These are phyloP conservation scores for Poecilia latipinna DNA, from an alignment of 2,113 vertebrate species.

Conservation along the genomic window DNA sequence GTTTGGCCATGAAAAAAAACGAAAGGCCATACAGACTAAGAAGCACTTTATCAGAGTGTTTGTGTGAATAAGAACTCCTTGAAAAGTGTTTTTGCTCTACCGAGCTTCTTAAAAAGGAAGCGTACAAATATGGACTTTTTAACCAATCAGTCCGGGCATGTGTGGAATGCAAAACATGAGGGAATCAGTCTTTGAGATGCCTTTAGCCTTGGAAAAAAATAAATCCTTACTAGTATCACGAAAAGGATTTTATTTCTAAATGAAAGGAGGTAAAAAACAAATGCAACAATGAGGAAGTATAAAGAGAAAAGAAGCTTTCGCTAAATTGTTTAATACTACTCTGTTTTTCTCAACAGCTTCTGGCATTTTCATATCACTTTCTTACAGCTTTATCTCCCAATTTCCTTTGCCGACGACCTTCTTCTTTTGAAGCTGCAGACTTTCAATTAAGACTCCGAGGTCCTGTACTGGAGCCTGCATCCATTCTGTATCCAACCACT, in stretches of 20 bases:
- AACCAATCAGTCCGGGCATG: background rate
- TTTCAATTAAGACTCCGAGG: too few relatives aligned
- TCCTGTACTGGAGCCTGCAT: too few relatives aligned
- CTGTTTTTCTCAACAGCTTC: too few relatives aligned
- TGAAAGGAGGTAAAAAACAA: too few relatives aligned
- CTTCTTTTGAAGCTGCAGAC: too few relatives aligned
- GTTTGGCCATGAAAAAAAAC: background rate
- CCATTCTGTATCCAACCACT: too few relatives aligned
- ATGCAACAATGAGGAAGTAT: too few relatives aligned
- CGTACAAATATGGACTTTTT: background rate
- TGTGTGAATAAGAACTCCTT: background rate
- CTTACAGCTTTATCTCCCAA: too few relatives aligned
- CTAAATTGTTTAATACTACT: too few relatives aligned
- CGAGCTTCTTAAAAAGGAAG: background rate
- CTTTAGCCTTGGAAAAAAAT: background rate
- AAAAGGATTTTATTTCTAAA: background rate
- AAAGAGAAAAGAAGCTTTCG: too few relatives aligned
- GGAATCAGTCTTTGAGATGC: background rate
- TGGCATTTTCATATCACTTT: too few relatives aligned
- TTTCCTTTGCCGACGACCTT: too few relatives aligned
- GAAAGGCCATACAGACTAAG: background rate
- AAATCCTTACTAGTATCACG: background rate
- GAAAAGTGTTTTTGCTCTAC: background rate
- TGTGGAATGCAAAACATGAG: background rate
- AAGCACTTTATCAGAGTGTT: background rate